These are phyloP conservation scores for Trissolcus basalis DNA, from an alignment of 1,140 invertebrate species.

Conservation along the genomic window DNA sequence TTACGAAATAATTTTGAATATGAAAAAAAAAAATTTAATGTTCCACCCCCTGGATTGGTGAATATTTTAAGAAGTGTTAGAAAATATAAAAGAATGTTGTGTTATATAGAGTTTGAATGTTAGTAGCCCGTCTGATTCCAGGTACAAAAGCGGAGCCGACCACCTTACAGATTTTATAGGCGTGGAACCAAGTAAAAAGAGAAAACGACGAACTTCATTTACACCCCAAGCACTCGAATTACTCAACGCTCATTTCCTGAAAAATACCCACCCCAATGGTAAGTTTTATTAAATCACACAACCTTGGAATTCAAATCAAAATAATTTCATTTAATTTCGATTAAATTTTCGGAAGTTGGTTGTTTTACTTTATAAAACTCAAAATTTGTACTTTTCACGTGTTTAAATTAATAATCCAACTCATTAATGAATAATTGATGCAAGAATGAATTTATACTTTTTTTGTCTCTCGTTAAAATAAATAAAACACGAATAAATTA, in stretches of 20 bases:
- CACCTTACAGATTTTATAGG: slow-evolving; percentile 97
- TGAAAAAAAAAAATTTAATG: too few species aligned
- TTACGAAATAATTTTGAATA: too few species aligned
- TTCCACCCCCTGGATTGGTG: too few species aligned
- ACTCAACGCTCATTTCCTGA: slow-evolving; percentile 95
- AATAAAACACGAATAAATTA: too few species aligned
- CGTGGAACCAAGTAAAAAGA: slow-evolving; percentile 96
- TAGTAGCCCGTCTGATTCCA: slow-evolving; percentile 78
- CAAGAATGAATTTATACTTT: background rate
- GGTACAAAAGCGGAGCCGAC: slow-evolving; percentile 92
- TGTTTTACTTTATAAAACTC: background rate
- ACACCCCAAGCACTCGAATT: slow-evolving; percentile 96
- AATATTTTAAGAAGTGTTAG: background rate
- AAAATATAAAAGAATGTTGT: background rate
- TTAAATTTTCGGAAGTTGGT: background rate
- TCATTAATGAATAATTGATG: too few species aligned
- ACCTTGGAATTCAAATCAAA: too few species aligned
- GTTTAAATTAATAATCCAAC: too few species aligned
- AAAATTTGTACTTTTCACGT: too few species aligned
- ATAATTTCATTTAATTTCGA: background rate
- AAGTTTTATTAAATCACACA: slow-evolving; percentile 63
- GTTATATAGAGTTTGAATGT: slow-evolving; percentile 67
- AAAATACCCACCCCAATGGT: slow-evolving; percentile 99
- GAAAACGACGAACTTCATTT: slow-evolving; percentile 96
- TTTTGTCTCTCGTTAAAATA: too few species aligned